These are phyloP conservation scores for Falco novaeseelandiae DNA, from an alignment of 2,797 vertebrate species.

Conservation along the genomic window DNA sequence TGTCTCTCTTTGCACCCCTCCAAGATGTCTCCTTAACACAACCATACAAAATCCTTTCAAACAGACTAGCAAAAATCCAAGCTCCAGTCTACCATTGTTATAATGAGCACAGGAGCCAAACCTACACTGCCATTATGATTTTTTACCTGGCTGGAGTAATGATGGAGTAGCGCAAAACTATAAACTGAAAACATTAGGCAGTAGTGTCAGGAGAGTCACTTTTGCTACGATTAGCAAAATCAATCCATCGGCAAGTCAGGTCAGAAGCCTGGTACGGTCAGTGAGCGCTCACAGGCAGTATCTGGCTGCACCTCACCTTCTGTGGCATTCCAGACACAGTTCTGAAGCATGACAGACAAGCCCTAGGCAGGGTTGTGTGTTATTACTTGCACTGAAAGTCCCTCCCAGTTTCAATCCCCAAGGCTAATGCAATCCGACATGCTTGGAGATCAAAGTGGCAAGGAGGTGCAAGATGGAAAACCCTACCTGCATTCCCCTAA, in stretches of 20 bases:
- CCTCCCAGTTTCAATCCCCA: not conserved
- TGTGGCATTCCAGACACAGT: not conserved
- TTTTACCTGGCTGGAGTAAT: not conserved
- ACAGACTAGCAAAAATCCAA: not conserved
- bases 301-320: not conserved
- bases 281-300: not conserved
- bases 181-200: not conserved
- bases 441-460: slow-evolving; percentile 14
- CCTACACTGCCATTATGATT: not conserved
- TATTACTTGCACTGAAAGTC: slow-evolving; percentile 9
- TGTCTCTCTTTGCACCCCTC: not conserved
- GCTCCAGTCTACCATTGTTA: not conserved
- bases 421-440: not conserved
- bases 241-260: not conserved
- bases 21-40: not conserved
- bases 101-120: not conserved
- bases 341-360: not conserved
- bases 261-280: not conserved
- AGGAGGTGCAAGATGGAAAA: not conserved
- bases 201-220: not conserved
- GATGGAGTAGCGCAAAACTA: not conserved
- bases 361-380: slow-evolving; percentile 8
- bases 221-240: not conserved
- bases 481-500: slow-evolving; percentile 10
- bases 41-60: not conserved